A percentile compares a stretch with the other conserved stretches of the same genome.
Conservation (phyloP, 2,797 vertebrate species). For the Iguana delicatissima region DNA sequence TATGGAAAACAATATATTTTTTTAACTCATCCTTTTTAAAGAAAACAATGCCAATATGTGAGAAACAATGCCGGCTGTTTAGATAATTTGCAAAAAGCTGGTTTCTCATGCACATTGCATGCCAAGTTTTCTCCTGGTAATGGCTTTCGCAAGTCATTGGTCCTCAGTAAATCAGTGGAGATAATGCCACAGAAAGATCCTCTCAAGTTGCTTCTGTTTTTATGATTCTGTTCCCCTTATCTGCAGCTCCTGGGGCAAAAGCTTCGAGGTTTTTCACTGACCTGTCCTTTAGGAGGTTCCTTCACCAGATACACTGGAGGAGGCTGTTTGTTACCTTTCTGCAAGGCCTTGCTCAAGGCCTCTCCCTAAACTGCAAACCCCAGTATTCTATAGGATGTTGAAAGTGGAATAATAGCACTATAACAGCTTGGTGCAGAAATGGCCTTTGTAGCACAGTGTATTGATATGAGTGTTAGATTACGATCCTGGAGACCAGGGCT, state of each 20-base stretch:
- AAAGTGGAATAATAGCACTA: too few species aligned
- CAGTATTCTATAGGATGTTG: too few species aligned
- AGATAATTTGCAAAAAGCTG: conserved; percentile 42
- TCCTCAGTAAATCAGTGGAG: conserved; percentile 22
- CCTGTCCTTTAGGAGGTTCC: too few species aligned
- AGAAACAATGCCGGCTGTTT: conserved; percentile 44
- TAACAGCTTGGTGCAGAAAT: too few species aligned
- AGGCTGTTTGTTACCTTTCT: too few species aligned
- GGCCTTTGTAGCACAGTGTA: too few species aligned
- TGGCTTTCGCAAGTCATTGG: not conserved
- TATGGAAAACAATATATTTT: conserved; percentile 73
- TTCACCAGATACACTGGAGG: not conserved
- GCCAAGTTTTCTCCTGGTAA: conserved; percentile 45
- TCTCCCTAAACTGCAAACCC: too few species aligned
- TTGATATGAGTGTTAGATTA: too few species aligned
- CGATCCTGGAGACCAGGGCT: too few species aligned
- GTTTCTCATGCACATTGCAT: conserved; percentile 69
- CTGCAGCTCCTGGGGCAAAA: not conserved
- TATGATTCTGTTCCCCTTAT: not conserved
- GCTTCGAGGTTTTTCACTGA: too few species aligned
- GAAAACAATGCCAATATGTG: conserved; percentile 32
- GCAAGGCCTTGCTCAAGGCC: too few species aligned
- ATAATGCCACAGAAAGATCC: not conserved
- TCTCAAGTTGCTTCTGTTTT: not conserved
- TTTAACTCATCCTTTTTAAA: conserved; percentile 63